Percentiles rank a stretch among this genome's conserved stretches.
Evolutionary conservation across 2,888 invertebrate genomes (phyloP).

Genomic region (Venustoraphidia nigricollis): DNA sequence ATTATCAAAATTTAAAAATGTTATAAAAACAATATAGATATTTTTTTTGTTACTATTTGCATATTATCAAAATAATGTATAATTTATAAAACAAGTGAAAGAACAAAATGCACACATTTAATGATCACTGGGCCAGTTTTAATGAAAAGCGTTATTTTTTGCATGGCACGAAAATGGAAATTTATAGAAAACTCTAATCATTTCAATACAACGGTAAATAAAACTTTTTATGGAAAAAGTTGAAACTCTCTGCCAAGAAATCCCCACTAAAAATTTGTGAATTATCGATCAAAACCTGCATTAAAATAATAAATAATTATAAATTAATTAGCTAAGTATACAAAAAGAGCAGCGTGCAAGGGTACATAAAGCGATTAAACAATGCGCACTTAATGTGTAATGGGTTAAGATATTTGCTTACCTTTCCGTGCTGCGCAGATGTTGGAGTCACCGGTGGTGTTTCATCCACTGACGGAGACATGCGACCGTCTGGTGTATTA

Average conservation of each 20-base stretch:
- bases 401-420: constrained; percentile 26
- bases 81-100: too few species aligned
- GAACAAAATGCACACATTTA: too few species aligned
- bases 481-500: constrained; percentile 35
- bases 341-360: constrained; percentile 9
- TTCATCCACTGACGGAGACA: constrained; percentile 42
- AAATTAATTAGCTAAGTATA: constrained; percentile 11
- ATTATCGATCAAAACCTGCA: not conserved
- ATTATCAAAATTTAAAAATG: too few species aligned
- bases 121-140: too few species aligned
- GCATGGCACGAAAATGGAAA: too few species aligned
- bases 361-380: constrained; percentile 1
- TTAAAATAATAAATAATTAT: not conserved
- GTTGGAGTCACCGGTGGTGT: constrained; percentile 43
- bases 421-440: constrained; percentile 56
- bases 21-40: too few species aligned
- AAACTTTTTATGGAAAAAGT: too few species aligned
- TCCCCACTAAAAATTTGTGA: not conserved
- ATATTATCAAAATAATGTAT: too few species aligned
- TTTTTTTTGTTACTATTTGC: too few species aligned
- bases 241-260: not conserved
- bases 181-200: too few species aligned
- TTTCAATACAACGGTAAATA: too few species aligned
- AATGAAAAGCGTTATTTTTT: too few species aligned
- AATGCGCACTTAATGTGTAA: not conserved